These are phyloP conservation scores for Oxyscelio sp. DNA, from an alignment of 2,888 invertebrate species.

Conservation along the genomic window DNA sequence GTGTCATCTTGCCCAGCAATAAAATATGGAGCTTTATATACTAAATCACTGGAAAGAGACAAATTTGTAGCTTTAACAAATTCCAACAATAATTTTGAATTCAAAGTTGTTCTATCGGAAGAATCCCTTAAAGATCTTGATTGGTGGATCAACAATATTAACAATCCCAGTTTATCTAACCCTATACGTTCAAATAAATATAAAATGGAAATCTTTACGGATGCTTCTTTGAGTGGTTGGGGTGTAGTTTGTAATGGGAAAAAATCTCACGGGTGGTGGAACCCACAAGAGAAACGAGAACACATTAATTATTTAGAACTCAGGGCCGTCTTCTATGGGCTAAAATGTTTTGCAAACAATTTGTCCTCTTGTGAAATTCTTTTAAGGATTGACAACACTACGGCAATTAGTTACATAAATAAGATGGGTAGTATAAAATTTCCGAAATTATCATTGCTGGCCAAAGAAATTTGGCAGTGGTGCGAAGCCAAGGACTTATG, in stretches of 20 bases:
- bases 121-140: slow-evolving; percentile 11
- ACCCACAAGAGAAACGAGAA: neutral
- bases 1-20: slow-evolving; percentile 20
- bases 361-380: neutral
- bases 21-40: slow-evolving; percentile 8
- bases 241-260: too few relatives aligned
- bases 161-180: neutral
- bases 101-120: neutral
- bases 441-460: slow-evolving; percentile 7
- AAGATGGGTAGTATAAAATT: neutral
- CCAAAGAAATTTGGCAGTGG: neutral
- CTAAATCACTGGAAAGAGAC: slow-evolving; percentile 16
- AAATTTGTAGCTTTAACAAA: slow-evolving; percentile 24
- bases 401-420: too few relatives aligned
- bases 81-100: slow-evolving; percentile 17
- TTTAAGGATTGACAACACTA: slow-evolving; percentile 8
- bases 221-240: slow-evolving; percentile 9
- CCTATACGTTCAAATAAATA: neutral
- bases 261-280: too few relatives aligned
- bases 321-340: slow-evolving; percentile 1
- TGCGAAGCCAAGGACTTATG: slow-evolving; percentile 5
- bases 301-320: slow-evolving; percentile 4
- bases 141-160: slow-evolving; percentile 2
- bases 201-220: slow-evolving; percentile 3
- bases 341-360: neutral